Conservation (phyloP, 2,888 invertebrate species). For the Orthosia incerta region DNA sequence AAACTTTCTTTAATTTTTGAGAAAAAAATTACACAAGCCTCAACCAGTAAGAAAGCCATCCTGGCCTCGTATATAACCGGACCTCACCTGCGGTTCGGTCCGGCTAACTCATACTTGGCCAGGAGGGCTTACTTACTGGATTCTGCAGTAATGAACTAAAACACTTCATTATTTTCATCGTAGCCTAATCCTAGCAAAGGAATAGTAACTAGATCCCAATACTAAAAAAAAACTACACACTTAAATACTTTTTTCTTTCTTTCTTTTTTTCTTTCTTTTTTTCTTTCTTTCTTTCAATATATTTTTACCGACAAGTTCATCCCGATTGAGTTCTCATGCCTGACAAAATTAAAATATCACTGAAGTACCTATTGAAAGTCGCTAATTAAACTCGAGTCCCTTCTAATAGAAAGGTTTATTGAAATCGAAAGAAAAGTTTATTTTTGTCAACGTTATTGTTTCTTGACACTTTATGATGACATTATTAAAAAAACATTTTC, state of each 20-base stretch:
- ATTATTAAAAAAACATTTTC: background rate
- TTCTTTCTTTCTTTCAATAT: no score
- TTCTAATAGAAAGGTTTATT: constrained; percentile 5
- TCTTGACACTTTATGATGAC: background rate
- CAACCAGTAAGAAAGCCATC: no score
- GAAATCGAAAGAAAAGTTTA: constrained; percentile 7
- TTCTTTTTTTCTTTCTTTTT: no score
- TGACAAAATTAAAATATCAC: constrained; percentile 34
- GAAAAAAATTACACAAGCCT: no score
- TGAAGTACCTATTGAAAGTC: constrained; percentile 15
- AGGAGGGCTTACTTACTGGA: no score
- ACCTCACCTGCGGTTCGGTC: no score
- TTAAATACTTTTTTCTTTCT: no score
- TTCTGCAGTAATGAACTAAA: no score
- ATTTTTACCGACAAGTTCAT: constrained; percentile 1
- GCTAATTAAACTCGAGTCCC: background rate
- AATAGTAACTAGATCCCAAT: background rate
- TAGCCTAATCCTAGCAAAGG: background rate
- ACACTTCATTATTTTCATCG: background rate
- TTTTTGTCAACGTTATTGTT: constrained; percentile 4
- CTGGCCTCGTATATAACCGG: no score
- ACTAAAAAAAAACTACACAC: no score
- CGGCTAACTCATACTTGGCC: no score
- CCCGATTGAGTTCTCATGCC: background rate
- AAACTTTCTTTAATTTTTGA: no score